phyloP scores from a whole-genome alignment of 2,113 vertebrate genomes.

The Pluvialis apricaria region DNA sequence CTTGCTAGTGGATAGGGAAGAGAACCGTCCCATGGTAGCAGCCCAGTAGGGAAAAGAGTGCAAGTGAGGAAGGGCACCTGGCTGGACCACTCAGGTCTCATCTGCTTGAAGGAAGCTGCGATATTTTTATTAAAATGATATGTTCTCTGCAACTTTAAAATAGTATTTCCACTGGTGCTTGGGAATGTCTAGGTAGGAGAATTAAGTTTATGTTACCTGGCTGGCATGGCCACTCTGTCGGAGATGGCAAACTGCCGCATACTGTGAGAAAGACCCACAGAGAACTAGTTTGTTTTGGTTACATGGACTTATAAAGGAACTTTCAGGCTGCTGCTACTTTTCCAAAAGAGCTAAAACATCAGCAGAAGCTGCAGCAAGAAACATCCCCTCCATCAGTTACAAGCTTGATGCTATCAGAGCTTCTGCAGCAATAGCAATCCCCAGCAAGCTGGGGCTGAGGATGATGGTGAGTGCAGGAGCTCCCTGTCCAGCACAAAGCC shows the following conservation, averaged over 20 bases:
- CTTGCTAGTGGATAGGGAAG: not conserved
- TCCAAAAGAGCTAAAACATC: not conserved
- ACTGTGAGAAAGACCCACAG: not conserved
- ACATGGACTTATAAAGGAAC: not conserved
- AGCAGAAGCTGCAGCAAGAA: not conserved
- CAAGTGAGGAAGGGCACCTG: not conserved
- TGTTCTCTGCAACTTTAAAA: not conserved
- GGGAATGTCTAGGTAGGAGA: not conserved
- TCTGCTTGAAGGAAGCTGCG: not conserved
- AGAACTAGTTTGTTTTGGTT: not conserved
- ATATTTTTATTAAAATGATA: not conserved
- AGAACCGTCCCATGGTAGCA: rapidly evolving
- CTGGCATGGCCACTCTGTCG: not conserved
- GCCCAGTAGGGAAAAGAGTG: not conserved
- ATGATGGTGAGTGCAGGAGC: not conserved
- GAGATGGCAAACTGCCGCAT: not conserved
- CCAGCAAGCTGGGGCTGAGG: not conserved
- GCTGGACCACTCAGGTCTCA: not conserved
- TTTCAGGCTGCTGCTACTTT: not conserved
- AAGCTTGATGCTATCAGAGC: not conserved
- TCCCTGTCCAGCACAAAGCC: not conserved
- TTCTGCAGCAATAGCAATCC: not conserved
- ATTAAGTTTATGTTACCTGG: not conserved
- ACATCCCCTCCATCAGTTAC: not conserved
- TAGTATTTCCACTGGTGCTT: not conserved